Conservation (phyloP, 2,888 invertebrate genomes). For the Neuroscelio doddi region DNA sequence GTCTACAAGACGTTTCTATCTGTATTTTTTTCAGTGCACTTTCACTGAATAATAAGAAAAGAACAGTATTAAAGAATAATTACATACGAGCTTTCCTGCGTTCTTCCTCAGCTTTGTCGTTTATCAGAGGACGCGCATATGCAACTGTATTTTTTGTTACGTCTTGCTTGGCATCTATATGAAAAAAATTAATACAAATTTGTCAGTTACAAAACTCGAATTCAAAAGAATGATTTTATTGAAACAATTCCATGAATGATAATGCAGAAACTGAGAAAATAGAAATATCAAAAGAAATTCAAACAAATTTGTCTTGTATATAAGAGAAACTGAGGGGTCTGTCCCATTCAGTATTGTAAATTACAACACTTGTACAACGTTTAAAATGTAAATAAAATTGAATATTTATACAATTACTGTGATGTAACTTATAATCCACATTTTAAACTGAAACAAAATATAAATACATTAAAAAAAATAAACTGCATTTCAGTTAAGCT, state of each 20-base stretch:
- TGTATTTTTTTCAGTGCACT: too few species aligned
- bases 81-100: conserved; percentile 74
- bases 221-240: conserved; percentile 8
- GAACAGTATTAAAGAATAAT: conserved; percentile 13
- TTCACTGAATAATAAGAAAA: too few species aligned
- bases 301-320: too few species aligned
- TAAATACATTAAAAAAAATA: not conserved
- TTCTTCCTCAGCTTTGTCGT: conserved; percentile 73
- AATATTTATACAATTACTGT: too few species aligned
- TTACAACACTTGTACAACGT: too few species aligned
- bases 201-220: conserved; percentile 7
- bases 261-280: too few species aligned
- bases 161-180: conserved; percentile 74
- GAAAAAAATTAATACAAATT: conserved; percentile 28
- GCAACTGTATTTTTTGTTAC: conserved; percentile 75
- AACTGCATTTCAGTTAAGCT: conserved; percentile 1
- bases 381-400: too few species aligned
- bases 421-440: conserved; percentile 4
- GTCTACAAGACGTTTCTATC: too few species aligned
- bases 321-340: conserved; percentile 53
- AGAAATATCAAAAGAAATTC: too few species aligned
- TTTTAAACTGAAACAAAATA: conserved; percentile 5
- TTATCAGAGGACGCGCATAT: conserved; percentile 72
- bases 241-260: conserved; percentile 52
- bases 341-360: conserved; percentile 69